Evolutionary conservation across 2,113 vertebrate species (phyloP).

Genomic region (Indicator indicator): DNA sequence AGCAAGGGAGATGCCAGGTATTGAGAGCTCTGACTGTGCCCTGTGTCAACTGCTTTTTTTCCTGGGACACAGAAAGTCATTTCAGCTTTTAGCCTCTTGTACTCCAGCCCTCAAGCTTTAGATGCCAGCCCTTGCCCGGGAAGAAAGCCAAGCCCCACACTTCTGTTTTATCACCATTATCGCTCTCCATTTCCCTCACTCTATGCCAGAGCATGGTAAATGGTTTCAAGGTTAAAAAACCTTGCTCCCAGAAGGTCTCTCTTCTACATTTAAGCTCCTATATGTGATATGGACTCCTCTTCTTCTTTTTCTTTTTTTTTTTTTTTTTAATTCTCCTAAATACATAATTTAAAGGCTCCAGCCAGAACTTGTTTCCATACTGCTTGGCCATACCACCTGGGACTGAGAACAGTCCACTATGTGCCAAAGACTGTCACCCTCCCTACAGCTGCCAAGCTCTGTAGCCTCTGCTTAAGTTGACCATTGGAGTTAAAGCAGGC

Average conservation of each 20-base stretch:
- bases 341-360: not conserved
- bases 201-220: not conserved
- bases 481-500: not conserved
- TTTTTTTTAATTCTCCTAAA: not conserved
- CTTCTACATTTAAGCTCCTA: not conserved
- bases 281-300: not conserved
- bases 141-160: not conserved
- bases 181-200: not conserved
- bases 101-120: not conserved
- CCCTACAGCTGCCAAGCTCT: not conserved
- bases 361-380: not conserved
- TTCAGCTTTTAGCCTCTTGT: not conserved
- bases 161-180: not conserved
- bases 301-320: not conserved
- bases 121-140: not conserved
- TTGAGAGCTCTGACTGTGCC: not conserved
- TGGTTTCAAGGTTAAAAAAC: not conserved
- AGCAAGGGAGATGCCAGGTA: not conserved
- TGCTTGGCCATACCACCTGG: not conserved
- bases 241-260: not conserved
- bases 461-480: not conserved
- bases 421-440: not conserved
- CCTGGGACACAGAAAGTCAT: not conserved
- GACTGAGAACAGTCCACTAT: not conserved
- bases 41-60: not conserved